phyloP scores from a whole-genome alignment of 2,888 invertebrate species.

The Drosophila histrio region DNA sequence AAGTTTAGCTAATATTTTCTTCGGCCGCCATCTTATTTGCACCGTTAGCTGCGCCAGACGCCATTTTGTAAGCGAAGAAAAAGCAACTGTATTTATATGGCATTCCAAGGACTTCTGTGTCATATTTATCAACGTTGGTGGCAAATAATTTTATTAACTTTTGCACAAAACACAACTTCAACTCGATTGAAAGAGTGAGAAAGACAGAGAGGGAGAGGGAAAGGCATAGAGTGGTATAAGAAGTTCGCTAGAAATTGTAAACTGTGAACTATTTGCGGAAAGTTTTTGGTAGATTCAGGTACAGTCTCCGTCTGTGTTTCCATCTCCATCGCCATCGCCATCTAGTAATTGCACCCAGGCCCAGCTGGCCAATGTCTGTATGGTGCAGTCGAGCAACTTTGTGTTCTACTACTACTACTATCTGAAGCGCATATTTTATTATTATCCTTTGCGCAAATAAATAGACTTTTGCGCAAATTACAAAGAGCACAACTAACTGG shows the following conservation, averaged over 20 bases:
- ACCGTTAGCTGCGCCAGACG: conserved; percentile 40
- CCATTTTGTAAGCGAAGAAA: conserved; percentile 29
- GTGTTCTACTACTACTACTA: conserved; percentile 56
- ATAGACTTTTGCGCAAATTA: conserved; percentile 78
- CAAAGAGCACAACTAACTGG: conserved; percentile 67
- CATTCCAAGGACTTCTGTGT: conserved; percentile 56
- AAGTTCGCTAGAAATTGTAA: conserved; percentile 11
- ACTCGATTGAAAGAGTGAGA: conserved; percentile 8
- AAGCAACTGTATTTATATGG: conserved; percentile 58
- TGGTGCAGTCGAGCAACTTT: conserved; percentile 46
- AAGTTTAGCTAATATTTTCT: conserved; percentile 52
- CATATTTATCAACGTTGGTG: conserved; percentile 82
- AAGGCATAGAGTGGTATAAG: neutral
- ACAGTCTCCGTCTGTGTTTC: conserved; percentile 23
- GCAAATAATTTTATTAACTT: conserved; percentile 82
- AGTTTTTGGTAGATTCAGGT: conserved; percentile 65
- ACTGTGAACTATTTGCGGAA: conserved; percentile 59
- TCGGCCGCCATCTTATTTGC: conserved; percentile 33
- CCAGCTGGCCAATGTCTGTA: conserved; percentile 48
- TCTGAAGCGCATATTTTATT: conserved; percentile 78
- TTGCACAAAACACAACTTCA: conserved; percentile 62
- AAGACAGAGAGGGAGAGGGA: neutral
- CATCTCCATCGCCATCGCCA: too few species aligned
- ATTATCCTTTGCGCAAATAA: conserved; percentile 76
- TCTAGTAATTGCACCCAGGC: conserved; percentile 8